Base-by-base conservation (phyloP, 2,797 vertebrate species). In the Danio jaintianensis region DNA sequence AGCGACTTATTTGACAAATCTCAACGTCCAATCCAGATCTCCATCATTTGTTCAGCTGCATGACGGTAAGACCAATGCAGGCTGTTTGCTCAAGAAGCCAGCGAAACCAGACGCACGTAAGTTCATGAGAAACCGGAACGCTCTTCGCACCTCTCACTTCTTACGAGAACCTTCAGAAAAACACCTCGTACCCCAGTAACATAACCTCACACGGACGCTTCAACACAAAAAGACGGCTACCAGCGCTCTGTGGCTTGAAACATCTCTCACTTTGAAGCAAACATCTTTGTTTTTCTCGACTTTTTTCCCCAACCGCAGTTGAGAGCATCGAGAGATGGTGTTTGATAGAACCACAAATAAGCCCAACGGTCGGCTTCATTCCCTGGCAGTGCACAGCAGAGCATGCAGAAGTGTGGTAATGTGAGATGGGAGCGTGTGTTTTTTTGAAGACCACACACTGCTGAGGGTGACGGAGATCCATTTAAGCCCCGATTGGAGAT, bases 221-320 rank as follows among this genome's bases (percentile, higher is more conserved):
- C 92, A 90, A 92, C 91, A 93, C 91, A 88, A 29, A 88, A 89
- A 88, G 73, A 73, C 52, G 4, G 47, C 50, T 81, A 36, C 38
- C 69, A 86, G 84, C 83, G 84, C 80, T 84, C 40, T 94, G 94
- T 82, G 92, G 93, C 90, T 94, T 91, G 87, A 87, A 90, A 87
- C 80, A 71, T 85, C 83, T 87, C 90, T 90, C 86, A 83, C 86
- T 86, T 85, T 90, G 90, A 92, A 89, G 90, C 91, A 92, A 94
- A 93, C 92, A 92, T 87, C 84, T 86, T 77, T 83, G 77, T 83
- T 89, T 85, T 85, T 84, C 63, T 78, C 38, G 67, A 22, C 47
- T 85, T 83, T 62, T 67, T 29, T 29, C 18, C 71, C 71, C 85
- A 58, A 79, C 85, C 83, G n/a, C 69, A 75, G 82, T 80, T 75